Percentiles rank a stretch among this genome's conserved stretches.
These are phyloP conservation scores for Ailurus styani DNA, from an alignment of 2,113 vertebrate species.

Conservation along the genomic window DNA sequence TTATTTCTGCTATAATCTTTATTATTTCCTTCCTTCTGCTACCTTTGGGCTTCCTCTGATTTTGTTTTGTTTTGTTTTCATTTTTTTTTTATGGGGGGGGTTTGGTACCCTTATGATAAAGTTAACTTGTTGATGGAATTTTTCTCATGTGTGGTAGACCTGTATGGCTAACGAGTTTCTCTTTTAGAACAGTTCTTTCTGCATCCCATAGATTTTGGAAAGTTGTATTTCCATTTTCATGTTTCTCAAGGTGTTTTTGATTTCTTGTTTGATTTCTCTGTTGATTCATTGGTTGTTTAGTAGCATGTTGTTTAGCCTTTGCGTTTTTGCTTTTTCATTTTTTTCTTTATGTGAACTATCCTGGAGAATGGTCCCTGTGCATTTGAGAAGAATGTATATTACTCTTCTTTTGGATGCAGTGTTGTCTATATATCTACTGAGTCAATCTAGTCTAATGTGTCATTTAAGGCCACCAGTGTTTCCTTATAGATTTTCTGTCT, in stretches of 20 bases:
- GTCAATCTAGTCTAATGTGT: background rate
- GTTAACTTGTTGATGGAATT: background rate
- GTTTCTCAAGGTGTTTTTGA: background rate
- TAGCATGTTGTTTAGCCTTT: background rate
- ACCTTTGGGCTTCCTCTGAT: background rate
- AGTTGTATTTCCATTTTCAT: background rate
- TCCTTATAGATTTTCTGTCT: background rate
- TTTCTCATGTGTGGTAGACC: background rate
- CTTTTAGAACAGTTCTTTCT: background rate
- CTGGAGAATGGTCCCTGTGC: background rate
- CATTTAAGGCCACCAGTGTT: background rate
- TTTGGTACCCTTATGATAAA: background rate
- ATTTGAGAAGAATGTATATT: background rate
- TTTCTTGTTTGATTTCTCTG: background rate
- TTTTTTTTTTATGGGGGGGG: background rate
- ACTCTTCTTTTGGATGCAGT: background rate
- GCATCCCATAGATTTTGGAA: background rate
- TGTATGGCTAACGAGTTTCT: background rate
- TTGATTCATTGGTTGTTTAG: background rate
- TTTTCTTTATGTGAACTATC: background rate
- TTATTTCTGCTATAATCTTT: background rate
- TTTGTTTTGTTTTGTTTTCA: background rate
- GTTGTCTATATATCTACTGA: background rate
- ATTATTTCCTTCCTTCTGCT: background rate
- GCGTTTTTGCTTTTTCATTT: background rate